phyloP scores from a whole-genome alignment of 2,797 vertebrate genomes.

The Rhodeus uyekii region DNA sequence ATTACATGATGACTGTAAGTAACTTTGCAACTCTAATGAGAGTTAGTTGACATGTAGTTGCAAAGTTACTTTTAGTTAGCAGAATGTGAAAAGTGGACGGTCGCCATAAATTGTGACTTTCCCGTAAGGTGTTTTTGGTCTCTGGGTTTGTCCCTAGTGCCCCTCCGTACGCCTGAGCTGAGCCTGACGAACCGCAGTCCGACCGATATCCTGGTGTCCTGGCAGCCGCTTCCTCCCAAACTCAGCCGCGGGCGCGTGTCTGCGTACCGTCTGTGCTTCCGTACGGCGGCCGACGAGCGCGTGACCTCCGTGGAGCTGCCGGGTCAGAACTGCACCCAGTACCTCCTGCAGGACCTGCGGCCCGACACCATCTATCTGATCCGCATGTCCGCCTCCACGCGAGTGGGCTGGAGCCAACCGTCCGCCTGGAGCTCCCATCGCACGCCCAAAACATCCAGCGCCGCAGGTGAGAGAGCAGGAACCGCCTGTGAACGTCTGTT shows the following conservation, averaged over 20 bases:
- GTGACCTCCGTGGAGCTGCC: constrained; percentile 85
- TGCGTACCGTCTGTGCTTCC: constrained; percentile 87
- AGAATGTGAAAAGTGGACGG: too few relatives aligned
- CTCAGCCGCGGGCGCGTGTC: constrained; percentile 87
- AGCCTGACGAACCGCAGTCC: constrained; percentile 90
- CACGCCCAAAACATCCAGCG: constrained; percentile 86
- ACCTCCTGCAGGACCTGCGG: constrained; percentile 82
- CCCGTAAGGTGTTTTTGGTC: neutral
- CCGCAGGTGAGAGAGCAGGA: constrained; percentile 81
- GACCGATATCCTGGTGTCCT: constrained; percentile 89
- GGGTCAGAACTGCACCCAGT: constrained; percentile 76
- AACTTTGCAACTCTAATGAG: too few relatives aligned
- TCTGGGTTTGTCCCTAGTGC: constrained; percentile 75
- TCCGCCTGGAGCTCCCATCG: constrained; percentile 94
- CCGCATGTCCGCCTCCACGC: constrained; percentile 89
- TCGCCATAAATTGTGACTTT: neutral
- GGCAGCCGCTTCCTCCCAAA: constrained; percentile 89
- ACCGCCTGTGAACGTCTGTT: too few relatives aligned
- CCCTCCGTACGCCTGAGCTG: constrained; percentile 92
- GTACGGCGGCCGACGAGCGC: constrained; percentile 83
- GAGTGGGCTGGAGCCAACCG: constrained; percentile 91
- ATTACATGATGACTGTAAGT: too few relatives aligned
- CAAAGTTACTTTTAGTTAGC: too few relatives aligned
- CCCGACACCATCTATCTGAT: constrained; percentile 93
- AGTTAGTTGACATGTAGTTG: neutral